Conservation (phyloP, 2,113 vertebrate genomes). For the Neodontobutis hainanensis region DNA sequence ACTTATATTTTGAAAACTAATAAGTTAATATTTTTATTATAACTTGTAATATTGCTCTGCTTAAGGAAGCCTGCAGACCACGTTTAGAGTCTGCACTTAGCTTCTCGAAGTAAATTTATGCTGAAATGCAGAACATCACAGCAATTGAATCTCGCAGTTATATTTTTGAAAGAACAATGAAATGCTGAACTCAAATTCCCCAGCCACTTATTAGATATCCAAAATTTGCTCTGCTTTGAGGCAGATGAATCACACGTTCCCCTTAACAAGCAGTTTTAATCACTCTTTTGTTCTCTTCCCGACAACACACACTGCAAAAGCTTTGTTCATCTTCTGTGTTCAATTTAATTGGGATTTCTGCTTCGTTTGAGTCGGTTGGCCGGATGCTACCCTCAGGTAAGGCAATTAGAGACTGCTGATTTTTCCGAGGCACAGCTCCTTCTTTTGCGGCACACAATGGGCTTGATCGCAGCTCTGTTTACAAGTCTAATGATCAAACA, state of each 20-base stretch:
- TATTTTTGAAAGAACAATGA: slow-evolving; percentile 29
- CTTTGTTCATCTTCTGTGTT: slow-evolving; percentile 58
- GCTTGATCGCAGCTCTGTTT: slow-evolving; percentile 34
- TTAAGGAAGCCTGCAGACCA: neutral
- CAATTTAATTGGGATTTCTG: slow-evolving; percentile 69
- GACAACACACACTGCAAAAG: slow-evolving; percentile 48
- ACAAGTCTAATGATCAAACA: slow-evolving; percentile 54
- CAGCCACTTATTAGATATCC: slow-evolving; percentile 50
- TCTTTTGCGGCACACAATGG: slow-evolving; percentile 30
- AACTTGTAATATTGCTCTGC: neutral
- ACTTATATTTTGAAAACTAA: neutral
- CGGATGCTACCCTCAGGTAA: slow-evolving; percentile 63
- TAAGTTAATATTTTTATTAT: neutral
- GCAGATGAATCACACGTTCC: slow-evolving; percentile 45
- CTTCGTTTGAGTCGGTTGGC: slow-evolving; percentile 42
- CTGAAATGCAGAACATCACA: slow-evolving; percentile 1
- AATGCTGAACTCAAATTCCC: slow-evolving; percentile 45
- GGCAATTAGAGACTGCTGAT: slow-evolving; percentile 63
- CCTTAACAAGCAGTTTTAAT: slow-evolving; percentile 60
- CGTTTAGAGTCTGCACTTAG: slow-evolving; percentile 2
- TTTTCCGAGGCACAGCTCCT: slow-evolving; percentile 36
- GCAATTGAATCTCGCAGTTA: slow-evolving; percentile 10
- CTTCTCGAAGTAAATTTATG: neutral
- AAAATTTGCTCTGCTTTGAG: slow-evolving; percentile 55
- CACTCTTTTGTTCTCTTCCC: slow-evolving; percentile 54